Evolutionary conservation across 2,888 invertebrate species (phyloP), one percentile per base, ranked within the genome.

Genomic region (Xylota sylvarum): DNA sequence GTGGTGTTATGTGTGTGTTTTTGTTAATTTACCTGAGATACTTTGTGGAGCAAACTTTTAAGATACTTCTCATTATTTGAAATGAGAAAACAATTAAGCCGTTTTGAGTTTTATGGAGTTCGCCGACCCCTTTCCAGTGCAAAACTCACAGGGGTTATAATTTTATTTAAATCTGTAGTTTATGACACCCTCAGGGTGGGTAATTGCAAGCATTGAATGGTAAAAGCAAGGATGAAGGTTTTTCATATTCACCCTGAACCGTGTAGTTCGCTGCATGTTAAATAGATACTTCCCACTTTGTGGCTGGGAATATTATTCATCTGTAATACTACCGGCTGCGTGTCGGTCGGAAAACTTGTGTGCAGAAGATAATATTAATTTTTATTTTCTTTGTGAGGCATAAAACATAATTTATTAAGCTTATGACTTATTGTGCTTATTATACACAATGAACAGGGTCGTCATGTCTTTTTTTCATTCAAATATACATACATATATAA

Each of bases 251-350:
- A 7, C 37, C 40, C 37, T 27, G 37, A 69, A 69, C 10, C 19
- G 37, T 30, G 55, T 14, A 30, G 67, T 69, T n/a, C 40, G 40
- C 5, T 55, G 67, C 67, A 69, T 69, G 30, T 69, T 69, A 55
- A 69, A 30, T 40, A 67, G 50, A 23, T 52, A 23, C 37, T 37
- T 7, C 35, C 48, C 56, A 19, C 19, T 58, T 6, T 5, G 60
- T 40, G n/a, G 23, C 7, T 7, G 60, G 40, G 19, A n/a, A 2
- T 23, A 40, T 60, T 37, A 40, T 19, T 60, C 37, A 60, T 46
- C 46, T 64, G 19, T 19, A 12, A 30, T 46, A 32, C 7, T 23
- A 3, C 50, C 50, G 12, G 10, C 50, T 50, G 7, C 17, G 46
- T 17, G 19, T 10, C 9, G 50, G 9, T 23, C 4, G 9, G 23